Percentiles rank a stretch among this genome's conserved stretches.
These are phyloP conservation scores for Drepana arcuata DNA, from an alignment of 1,140 invertebrate genomes.

Conservation along the genomic window DNA sequence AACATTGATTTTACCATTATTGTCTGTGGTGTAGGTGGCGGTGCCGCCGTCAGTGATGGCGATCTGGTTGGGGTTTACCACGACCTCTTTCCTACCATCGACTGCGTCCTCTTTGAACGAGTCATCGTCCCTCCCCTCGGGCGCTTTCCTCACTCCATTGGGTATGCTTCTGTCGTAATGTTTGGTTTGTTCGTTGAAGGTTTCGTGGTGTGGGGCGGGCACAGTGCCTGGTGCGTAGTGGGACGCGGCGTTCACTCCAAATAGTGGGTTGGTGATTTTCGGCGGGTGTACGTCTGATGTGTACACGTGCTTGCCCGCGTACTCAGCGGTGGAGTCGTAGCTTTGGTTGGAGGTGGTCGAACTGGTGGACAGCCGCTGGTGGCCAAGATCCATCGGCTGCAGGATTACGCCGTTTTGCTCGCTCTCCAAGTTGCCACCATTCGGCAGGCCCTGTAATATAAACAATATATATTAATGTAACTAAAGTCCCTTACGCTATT, in stretches of 20 bases:
- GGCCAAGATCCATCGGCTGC: slow-evolving; percentile 55
- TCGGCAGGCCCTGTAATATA: slow-evolving; percentile 66
- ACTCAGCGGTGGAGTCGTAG: slow-evolving; percentile 57
- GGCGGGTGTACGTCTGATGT: slow-evolving; percentile 31
- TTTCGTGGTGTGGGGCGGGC: slow-evolving; percentile 15
- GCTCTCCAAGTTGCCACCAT: slow-evolving; percentile 71
- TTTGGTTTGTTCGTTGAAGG: slow-evolving; percentile 26
- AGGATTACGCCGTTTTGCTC: slow-evolving; percentile 68
- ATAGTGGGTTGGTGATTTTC: slow-evolving; percentile 62
- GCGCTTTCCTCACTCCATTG: slow-evolving; percentile 75
- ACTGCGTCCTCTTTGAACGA: slow-evolving; percentile 75
- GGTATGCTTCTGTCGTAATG: slow-evolving; percentile 42
- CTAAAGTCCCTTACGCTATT: too few relatives aligned
- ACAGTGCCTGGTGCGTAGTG: slow-evolving; percentile 55
- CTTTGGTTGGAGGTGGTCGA: slow-evolving; percentile 61
- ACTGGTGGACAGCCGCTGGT: slow-evolving; percentile 55
- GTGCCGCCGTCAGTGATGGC: slow-evolving; percentile 63
- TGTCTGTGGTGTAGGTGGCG: slow-evolving; percentile 79
- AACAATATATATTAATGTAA: too few relatives aligned
- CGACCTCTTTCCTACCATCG: slow-evolving; percentile 70
- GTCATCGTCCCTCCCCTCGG: slow-evolving; percentile 86
- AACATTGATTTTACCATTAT: slow-evolving; percentile 91
- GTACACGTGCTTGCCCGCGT: slow-evolving; percentile 51
- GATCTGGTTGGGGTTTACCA: slow-evolving; percentile 49
- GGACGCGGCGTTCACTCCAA: slow-evolving; percentile 65